These are phyloP conservation scores for Ephialtes manifestator DNA, from an alignment of 2,888 invertebrate species.

Conservation along the genomic window DNA sequence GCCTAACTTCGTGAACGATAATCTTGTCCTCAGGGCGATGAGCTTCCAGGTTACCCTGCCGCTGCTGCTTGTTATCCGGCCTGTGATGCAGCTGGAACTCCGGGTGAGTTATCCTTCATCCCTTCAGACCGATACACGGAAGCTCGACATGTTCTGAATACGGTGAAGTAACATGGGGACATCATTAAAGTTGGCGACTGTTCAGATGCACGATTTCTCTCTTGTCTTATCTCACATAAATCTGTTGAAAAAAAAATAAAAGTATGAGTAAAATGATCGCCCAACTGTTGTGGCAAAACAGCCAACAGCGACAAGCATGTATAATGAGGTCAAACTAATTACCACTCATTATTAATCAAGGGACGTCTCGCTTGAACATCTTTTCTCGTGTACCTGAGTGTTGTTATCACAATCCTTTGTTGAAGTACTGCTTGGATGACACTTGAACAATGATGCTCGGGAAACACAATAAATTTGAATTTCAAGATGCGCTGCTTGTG, in stretches of 20 bases:
- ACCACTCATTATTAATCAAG: constrained; percentile 32
- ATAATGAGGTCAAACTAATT: constrained; percentile 59
- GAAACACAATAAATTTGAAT: constrained; percentile 1
- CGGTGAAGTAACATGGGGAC: neutral
- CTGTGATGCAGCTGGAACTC: constrained; percentile 25
- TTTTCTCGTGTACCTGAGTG: neutral
- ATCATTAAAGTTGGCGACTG: neutral
- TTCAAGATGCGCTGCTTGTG: neutral
- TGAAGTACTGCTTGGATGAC: neutral
- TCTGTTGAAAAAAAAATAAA: neutral
- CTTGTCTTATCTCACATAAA: neutral
- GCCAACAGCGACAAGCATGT: neutral
- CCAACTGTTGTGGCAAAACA: neutral
- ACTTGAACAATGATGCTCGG: neutral
- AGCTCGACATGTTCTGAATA: constrained; percentile 38
- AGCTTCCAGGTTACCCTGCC: constrained; percentile 31
- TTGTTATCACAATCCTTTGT: constrained; percentile 45
- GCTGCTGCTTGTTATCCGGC: neutral
- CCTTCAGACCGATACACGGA: constrained; percentile 44
- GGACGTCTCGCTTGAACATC: constrained; percentile 9
- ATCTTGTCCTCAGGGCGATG: constrained; percentile 45
- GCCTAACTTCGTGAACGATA: constrained; percentile 58
- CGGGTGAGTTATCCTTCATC: constrained; percentile 53
- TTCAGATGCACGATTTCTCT: neutral
- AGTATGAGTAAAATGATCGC: neutral